phyloP scores from a whole-genome alignment of 2,888 invertebrate species.

The Bimastos eiseni region DNA sequence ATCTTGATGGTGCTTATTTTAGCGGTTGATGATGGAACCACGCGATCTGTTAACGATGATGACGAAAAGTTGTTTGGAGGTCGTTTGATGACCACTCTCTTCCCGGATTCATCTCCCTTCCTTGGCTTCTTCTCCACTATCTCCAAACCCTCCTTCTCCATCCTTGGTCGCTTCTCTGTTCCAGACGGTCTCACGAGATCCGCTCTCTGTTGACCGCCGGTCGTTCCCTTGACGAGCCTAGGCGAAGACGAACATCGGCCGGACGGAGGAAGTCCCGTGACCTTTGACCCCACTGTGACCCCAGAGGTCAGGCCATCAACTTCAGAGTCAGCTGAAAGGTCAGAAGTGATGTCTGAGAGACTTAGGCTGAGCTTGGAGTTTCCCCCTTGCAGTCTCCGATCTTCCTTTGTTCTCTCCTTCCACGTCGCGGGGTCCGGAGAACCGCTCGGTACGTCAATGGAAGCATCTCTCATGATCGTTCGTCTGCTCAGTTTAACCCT shows the following conservation, averaged over 20 bases:
- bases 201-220: neutral
- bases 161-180: neutral
- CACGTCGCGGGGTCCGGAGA: neutral
- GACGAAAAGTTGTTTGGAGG: neutral
- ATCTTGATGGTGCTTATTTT: slow-evolving; percentile 23
- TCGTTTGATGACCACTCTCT: neutral
- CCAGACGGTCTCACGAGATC: neutral
- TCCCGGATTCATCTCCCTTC: neutral
- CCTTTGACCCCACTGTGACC: neutral
- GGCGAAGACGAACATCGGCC: slow-evolving; percentile 2
- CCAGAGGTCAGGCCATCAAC: slow-evolving; percentile 24
- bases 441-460: neutral
- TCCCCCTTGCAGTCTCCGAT: neutral
- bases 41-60: neutral
- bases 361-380: neutral
- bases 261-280: neutral
- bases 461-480: neutral
- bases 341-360: slow-evolving; percentile 17
- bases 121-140: slow-evolving; percentile 6
- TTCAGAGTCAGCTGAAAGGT: slow-evolving; percentile 21
- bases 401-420: slow-evolving; percentile 19
- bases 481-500: neutral
- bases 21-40: neutral
- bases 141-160: neutral
- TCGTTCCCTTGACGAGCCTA: neutral